Evolutionary conservation across 1,140 invertebrate genomes (phyloP), one percentile per base, ranked within the genome.

Genomic region (Cotesia typhae): DNA sequence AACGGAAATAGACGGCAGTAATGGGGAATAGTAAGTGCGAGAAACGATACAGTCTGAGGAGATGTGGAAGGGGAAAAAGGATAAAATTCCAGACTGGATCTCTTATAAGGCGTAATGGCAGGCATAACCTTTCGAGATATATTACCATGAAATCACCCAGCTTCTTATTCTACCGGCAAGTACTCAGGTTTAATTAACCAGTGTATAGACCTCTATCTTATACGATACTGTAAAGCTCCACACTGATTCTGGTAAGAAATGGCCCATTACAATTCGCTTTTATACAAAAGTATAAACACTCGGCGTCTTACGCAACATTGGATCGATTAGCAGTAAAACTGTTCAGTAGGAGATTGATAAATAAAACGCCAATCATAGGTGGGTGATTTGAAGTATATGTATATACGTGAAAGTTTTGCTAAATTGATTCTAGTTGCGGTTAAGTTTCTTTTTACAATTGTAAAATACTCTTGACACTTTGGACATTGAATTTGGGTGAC

Each of bases 11-110:
- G 64, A 67, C 35, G 55, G 37, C 37, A 72, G 71, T 72, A 72
- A 72, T 72, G 71, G 71, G 52, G 70, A 72, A 72, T 55, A 60
- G 70, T 72, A 72, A 72, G 70, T 72, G 70, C 70, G 70, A 72
- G 63, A 51, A 67, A 67, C 47, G 17, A 47, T 47, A 47, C 41
- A 47, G 41, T 47, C 6, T 47, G 41, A 9, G 10, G 6, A 47
- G 6, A 3, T 6, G 14, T n/a, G 2, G 52, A 14, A 17, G 41
- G 51, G 47, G 17, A 55, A 66, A 55, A 35, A 67, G 41, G 12
- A 67, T 67, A 55, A 67, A 67, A 67, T 67, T 67, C 47, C 20
- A 37, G 10, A 36, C n/a, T 4, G 35, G 10, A 64, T 36, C 61
- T 36, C 35, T 5, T 63, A 63, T 12, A 64, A 37, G 17, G 53